Base-by-base conservation (phyloP, 1,140 invertebrate genomes). In the Plodia interpunctella region DNA sequence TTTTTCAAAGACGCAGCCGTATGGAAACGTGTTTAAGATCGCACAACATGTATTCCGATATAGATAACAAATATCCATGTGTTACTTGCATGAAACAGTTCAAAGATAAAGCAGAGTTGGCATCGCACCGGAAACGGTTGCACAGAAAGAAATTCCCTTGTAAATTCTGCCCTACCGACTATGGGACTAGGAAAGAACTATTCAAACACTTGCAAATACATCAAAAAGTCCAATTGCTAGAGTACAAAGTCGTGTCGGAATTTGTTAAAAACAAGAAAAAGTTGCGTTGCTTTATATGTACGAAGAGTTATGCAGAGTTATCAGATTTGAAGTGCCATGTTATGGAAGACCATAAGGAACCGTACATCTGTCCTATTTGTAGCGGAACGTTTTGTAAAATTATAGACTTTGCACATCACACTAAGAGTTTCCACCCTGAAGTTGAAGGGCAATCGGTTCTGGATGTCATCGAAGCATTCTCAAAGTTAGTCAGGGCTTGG, bases 131-230 rank as follows among this genome's bases (percentile, higher is more conserved):
- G 17, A 80, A 79, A 63, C 50, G 79, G 38, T 17, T 80, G 5
- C 87, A 88, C 44, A 63, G 78, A 28, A 89, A 87, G 54, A 70
- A 76, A 30, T 89, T 87, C 51, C 82, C 81, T 0, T 89, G 87
- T 62, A 89, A 89, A 67, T 87, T 89, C 30, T 89, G 87, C 59
- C 84, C 87, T 0, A 87, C 83, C 49, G 83, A 87, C 54, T 87
- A 87, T 35, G 65, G 78, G 21, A 87, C 82, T 0, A 64, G 77
- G 5, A 89, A 87, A 55, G 82, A 87, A 28, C 64, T 89, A 5
- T 85, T 87, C 55, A 85, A 85, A 62, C 87, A 89, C 68, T 68
- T 89, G 17, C 78, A 80, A 62, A 71, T 79, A 63, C 87, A 89
- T 55, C 84, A 84, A 52, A 83, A 81, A 65, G 83, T 87, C 5